phyloP scores from a whole-genome alignment of 2,888 invertebrate species.

The Drosophila emarginata region DNA sequence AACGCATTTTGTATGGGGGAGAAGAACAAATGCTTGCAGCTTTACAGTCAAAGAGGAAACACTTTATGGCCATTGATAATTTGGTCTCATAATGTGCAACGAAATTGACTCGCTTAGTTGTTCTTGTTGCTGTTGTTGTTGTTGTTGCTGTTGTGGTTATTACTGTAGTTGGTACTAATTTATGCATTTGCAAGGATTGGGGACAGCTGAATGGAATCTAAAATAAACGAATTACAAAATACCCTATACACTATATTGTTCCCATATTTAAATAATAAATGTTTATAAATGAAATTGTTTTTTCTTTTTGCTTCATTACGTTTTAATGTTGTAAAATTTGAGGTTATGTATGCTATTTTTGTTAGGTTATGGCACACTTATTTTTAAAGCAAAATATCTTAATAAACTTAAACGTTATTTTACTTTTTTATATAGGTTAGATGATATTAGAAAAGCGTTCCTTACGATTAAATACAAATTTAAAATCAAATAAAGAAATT shows the following conservation, averaged over 20 bases:
- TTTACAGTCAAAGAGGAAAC: slow-evolving; percentile 57
- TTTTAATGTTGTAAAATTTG: neutral
- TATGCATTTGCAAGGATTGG: slow-evolving; percentile 43
- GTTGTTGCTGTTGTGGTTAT: slow-evolving; percentile 20
- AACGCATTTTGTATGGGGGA: slow-evolving; percentile 61
- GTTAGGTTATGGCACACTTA: neutral
- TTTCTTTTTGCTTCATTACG: too few relatives aligned
- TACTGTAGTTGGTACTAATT: slow-evolving; percentile 45
- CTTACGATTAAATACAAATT: too few relatives aligned
- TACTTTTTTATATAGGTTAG: too few relatives aligned
- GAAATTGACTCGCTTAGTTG: slow-evolving; percentile 61
- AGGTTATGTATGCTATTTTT: neutral
- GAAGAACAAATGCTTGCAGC: slow-evolving; percentile 22
- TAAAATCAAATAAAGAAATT: too few relatives aligned
- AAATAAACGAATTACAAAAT: neutral
- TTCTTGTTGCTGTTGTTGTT: neutral
- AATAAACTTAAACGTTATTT: too few relatives aligned
- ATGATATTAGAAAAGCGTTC: too few relatives aligned
- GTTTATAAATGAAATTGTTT: too few relatives aligned
- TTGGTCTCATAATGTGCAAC: slow-evolving; percentile 66
- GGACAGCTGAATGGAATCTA: neutral
- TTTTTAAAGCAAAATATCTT: too few relatives aligned
- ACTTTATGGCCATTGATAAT: slow-evolving; percentile 71
- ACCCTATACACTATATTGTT: neutral
- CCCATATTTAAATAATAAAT: neutral